Evolutionary conservation across 2,888 invertebrate genomes (phyloP).

Genomic region (Cheilosia vulpina): DNA sequence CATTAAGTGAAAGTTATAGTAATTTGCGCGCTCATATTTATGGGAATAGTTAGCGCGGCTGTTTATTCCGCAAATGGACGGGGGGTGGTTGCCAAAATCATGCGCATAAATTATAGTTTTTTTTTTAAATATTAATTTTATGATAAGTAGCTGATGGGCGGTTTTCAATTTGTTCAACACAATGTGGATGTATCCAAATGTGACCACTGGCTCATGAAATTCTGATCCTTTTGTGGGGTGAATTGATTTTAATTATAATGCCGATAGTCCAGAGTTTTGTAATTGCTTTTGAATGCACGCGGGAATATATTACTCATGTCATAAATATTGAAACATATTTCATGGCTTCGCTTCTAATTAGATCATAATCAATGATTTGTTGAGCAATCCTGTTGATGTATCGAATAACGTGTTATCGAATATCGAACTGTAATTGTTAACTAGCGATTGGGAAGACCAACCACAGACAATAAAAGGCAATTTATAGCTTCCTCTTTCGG

Average conservation of each 20-base stretch:
- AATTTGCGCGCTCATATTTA: slow-evolving; percentile 41
- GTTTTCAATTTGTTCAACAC: slow-evolving; percentile 12
- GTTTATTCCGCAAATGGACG: slow-evolving; percentile 4
- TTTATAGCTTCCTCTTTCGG: no score
- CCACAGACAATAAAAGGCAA: no score
- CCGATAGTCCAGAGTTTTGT: not conserved
- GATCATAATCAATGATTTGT: slow-evolving; percentile 11
- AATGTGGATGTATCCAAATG: slow-evolving; percentile 20
- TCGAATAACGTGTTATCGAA: not conserved
- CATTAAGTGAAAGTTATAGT: slow-evolving; percentile 61
- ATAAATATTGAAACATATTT: slow-evolving; percentile 4
- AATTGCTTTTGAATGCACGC: not conserved
- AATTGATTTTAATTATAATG: slow-evolving; percentile 41
- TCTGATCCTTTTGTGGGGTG: slow-evolving; percentile 14
- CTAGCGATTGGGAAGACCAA: no score
- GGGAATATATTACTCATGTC: not conserved
- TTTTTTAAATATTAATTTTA: slow-evolving; percentile 50
- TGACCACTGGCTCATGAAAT: slow-evolving; percentile 47
- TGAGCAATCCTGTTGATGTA: not conserved
- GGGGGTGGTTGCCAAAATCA: slow-evolving; percentile 15
- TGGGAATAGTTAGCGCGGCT: slow-evolving; percentile 15
- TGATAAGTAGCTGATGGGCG: slow-evolving; percentile 17
- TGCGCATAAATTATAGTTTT: slow-evolving; percentile 46
- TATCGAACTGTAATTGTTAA: not conserved
- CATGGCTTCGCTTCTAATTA: not conserved